Base-by-base conservation (phyloP, 2,113 vertebrate species). In the Semnopithecus entellus region DNA sequence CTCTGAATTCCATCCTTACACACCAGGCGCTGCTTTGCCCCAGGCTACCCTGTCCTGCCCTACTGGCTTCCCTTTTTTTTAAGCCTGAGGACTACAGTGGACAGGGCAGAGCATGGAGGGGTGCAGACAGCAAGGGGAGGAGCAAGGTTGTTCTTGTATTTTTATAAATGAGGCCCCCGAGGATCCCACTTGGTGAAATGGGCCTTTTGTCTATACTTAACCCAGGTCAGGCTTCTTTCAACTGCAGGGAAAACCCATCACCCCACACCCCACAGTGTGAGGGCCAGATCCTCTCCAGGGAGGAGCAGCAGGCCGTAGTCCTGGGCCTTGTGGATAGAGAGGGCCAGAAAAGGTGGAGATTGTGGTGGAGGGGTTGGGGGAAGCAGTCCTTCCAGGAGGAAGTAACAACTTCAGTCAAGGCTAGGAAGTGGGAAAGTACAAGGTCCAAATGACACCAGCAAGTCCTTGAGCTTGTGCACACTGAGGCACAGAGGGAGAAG, bases 391-490 rank as follows among this genome's bases (percentile, higher is more conserved):
- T 75, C 79, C 22, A 8, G 55, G 25, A 81, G 68, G 73, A 38
- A 14, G 25, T 1, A 6, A n/a, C 11, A 8, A n/a, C 27, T 48
- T 23, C 20, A 50, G 27, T 76, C 43, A 64, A 72, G 43, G 32
- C 23, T 13, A 20, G 35, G n/a, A 38, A 8, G 22, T 9, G 0
- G n/a, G 43, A 64, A 38, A 4, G 13, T 0, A 0, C 12, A 59
- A 13, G 57, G 59, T 72, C 4, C 17, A 35, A 7, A 16, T 6
- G 83, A 70, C 45, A 40, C 38, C 9, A 43, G 14, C n/a, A 22
- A 3, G 27, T 11, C 27, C 20, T 32, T 8, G 50, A 35, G 6
- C 7, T 45, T 40, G 32, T 6, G 64, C 14, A 11, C 1, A 2
- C 9, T 0, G 30, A 78, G 90, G n/a, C 12, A 7, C 23, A 1